Percentiles rank a stretch among this genome's conserved stretches.
Evolutionary conservation across 1,140 invertebrate species (phyloP).

Genomic region (Drosophila subpulchrella): DNA sequence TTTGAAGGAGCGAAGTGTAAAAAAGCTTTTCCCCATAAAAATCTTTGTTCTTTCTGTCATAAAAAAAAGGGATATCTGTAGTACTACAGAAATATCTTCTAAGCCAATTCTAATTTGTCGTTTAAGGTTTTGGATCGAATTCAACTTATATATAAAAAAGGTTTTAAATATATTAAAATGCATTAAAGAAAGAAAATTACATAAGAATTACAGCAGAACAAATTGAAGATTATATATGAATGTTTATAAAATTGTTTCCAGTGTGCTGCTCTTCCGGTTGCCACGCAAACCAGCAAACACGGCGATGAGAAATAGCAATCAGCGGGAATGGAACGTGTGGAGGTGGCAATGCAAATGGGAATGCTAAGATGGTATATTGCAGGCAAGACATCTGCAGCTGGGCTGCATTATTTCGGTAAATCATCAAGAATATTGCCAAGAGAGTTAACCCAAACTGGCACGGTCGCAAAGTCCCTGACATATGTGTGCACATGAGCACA

Average conservation of each 20-base stretch:
- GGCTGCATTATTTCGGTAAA: slow-evolving; percentile 40
- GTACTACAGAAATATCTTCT: no score
- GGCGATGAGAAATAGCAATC: slow-evolving; percentile 24
- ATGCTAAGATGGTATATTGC: slow-evolving; percentile 3
- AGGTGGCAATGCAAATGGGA: slow-evolving; percentile 10
- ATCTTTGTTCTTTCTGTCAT: no score
- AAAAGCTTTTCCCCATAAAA: no score
- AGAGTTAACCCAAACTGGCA: slow-evolving; percentile 21
- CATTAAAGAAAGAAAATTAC: no score
- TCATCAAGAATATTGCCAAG: slow-evolving; percentile 36
- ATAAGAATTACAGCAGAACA: no score
- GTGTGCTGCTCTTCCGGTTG: slow-evolving; percentile 12
- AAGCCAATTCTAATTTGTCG: no score
- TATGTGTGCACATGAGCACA: slow-evolving; percentile 16
- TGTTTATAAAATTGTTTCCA: neutral
- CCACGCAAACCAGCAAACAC: slow-evolving; percentile 16
- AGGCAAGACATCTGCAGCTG: slow-evolving; percentile 32
- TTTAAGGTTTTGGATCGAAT: no score
- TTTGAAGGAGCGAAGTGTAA: no score
- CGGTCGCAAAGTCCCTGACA: slow-evolving; percentile 31
- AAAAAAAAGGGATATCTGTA: no score
- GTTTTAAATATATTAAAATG: no score
- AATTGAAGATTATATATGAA: no score
- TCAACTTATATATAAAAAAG: no score
- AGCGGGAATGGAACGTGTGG: slow-evolving; percentile 11